Base-by-base conservation (phyloP, 2,888 invertebrate genomes). In the Allygus modestus region DNA sequence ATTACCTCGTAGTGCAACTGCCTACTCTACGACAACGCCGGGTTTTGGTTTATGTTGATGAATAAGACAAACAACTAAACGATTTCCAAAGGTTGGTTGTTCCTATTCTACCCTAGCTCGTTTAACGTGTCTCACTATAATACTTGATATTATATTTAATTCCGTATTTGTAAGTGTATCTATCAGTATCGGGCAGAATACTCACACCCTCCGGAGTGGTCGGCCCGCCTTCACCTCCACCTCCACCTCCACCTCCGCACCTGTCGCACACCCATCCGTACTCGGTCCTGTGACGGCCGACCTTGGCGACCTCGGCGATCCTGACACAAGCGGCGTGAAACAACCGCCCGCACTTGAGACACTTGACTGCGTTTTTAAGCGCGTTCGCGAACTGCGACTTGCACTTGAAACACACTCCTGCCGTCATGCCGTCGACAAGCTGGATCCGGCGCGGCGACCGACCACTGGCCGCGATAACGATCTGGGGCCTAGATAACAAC, bases 361-460 rank as follows among this genome's bases (percentile, higher is more conserved):
- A 73, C 43, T 31, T 17, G 20, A 73, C 37, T 11, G 28, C 37
- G 43, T n/a, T 20, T 31, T 73, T 73, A 23, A 20, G 9, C 11
- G 23, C 43, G n/a, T 73, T 9, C 41, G 26, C 73, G 7, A 73
- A 17, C 43, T 37, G 41, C 12, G 37, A 9, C 26, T 43, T 37
- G 73, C 73, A 73, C 73, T 73, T 73, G 73, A 28, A 43, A 43
- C 73, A 73, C 23, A 73, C 23, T 2, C 43, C 73, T 1, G 37
- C 73, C 37, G 73, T 37, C 73, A 73, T 69, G n/a, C 1, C 37
- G 9, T n/a, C 5, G 17, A 51, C 51, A 4, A n/a, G n/a, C 51
- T 17, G 51, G 51, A 5, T 11, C 51, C 51, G 51, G 51, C 51
- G 12, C 51, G 9, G n/a, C 5, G 17, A 37, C 37, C 9, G 37